Evolutionary conservation across 2,797 vertebrate genomes (phyloP), one percentile per base, ranked within the genome.

Genomic region (Acipenser transmontanus): DNA sequence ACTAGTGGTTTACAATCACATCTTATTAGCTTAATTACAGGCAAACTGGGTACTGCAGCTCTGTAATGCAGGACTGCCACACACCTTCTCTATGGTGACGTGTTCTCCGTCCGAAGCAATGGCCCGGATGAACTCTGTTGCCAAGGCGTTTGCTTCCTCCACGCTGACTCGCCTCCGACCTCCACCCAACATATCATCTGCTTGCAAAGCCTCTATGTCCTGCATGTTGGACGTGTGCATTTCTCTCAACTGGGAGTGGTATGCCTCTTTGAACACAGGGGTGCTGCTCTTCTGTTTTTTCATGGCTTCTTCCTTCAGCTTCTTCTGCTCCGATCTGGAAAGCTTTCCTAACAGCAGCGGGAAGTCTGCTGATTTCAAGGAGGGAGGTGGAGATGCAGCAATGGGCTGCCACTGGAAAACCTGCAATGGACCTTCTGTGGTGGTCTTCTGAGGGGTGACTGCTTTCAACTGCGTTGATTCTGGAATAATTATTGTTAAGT

Each of bases 81-180:
- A 69, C 14, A 91, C 90, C 87, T 78, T 84, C 4, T 88, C 82
- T 14, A 68, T 51, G 8, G 87, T 90, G 68, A 92, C 89, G 49
- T 82, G 74, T 47, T 91, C 86, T 76, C 88, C 87, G n/a, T 86
- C 82, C 1, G 77, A 48, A 5, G 89, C 78, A 0, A 92, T 75
- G 6, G 85, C 80, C 62, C 85, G 81, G 51, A 84, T 88, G 59
- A 83, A 80, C 0, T 82, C 79, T 54, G 88, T 72, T 34, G 73
- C 81, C 71, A 89, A 73, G 61, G 51, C 79, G 74, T 88, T 87
- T 62, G 89, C 71, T 0, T n/a, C 66, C 0, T 81, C 76, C 1
- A 50, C 9, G 65, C 74, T 73, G 59, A 80, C 7, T 8, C 7
- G 11, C 52, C 63, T 75, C 49, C 59, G 74, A 34, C 4, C 34